A percentile compares a stretch with the other conserved stretches of the same genome.
Conservation (phyloP, 2,113 vertebrate species). For the Megaceryle torquata region DNA sequence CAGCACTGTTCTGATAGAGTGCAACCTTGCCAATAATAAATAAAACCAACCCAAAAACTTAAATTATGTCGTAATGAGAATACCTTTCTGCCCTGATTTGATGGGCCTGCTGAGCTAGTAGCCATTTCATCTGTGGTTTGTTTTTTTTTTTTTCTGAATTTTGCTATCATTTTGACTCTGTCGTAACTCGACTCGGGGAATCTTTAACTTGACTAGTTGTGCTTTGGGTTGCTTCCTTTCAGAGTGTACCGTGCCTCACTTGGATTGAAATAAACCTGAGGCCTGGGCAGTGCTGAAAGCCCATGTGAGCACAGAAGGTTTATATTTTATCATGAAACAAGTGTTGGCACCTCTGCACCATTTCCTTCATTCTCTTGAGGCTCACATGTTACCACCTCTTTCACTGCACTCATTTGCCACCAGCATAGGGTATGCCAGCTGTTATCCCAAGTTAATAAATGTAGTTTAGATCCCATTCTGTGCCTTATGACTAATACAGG, state of each 20-base stretch:
- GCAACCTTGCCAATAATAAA: neutral
- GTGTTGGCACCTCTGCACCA: neutral
- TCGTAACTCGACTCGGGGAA: neutral
- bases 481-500: neutral
- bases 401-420: neutral
- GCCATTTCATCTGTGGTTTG: neutral
- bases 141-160: neutral
- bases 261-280: neutral
- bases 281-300: neutral
- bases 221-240: neutral
- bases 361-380: neutral
- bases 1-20: neutral
- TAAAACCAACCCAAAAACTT: neutral
- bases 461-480: neutral
- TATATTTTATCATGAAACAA: neutral
- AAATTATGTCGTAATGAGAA: neutral
- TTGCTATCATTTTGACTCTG: neutral
- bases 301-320: neutral
- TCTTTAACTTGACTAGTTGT: neutral
- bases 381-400: neutral
- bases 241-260: neutral
- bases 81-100: neutral
- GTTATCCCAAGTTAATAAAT: neutral
- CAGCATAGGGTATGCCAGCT: neutral
- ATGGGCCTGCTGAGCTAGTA: neutral